Evolutionary conservation across 2,797 vertebrate genomes (phyloP).

Genomic region (Pachyuromys duprasi): DNA sequence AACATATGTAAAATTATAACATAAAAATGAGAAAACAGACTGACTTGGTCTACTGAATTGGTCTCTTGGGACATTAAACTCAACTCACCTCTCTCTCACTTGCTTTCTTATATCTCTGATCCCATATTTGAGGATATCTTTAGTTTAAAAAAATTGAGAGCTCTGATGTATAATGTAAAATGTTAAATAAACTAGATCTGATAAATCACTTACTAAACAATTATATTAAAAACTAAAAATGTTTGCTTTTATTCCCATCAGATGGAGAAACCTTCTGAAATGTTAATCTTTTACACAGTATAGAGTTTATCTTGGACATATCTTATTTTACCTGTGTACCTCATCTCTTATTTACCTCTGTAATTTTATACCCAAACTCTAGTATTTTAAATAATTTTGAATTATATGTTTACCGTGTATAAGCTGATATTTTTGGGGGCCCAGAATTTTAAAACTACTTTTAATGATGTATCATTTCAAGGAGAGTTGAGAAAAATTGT

Average conservation of each 20-base stretch:
- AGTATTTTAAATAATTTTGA: constrained; percentile 43
- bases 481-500: not conserved
- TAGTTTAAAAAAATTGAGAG: constrained; percentile 27
- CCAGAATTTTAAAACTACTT: constrained; percentile 1
- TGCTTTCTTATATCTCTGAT: not conserved
- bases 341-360: not conserved
- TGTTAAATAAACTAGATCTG: not conserved
- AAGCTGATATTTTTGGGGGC: not conserved
- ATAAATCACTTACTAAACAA: constrained; percentile 25
- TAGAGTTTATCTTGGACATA: not conserved
- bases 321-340: not conserved
- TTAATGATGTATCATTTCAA: constrained; percentile 12
- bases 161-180: not conserved
- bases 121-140: not conserved
- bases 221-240: constrained; percentile 10
- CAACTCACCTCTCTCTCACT: not conserved
- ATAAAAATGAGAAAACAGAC: not conserved
- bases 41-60: too few relatives aligned
- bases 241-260: not conserved
- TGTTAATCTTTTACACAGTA: constrained; percentile 15
- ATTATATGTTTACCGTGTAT: constrained; percentile 7
- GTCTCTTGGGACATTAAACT: not conserved
- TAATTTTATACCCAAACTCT: constrained; percentile 8
- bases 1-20: constrained; percentile 1
- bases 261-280: not conserved